phyloP scores from a whole-genome alignment of 2,113 vertebrate genomes.

The Zonotrichia leucophrys region DNA sequence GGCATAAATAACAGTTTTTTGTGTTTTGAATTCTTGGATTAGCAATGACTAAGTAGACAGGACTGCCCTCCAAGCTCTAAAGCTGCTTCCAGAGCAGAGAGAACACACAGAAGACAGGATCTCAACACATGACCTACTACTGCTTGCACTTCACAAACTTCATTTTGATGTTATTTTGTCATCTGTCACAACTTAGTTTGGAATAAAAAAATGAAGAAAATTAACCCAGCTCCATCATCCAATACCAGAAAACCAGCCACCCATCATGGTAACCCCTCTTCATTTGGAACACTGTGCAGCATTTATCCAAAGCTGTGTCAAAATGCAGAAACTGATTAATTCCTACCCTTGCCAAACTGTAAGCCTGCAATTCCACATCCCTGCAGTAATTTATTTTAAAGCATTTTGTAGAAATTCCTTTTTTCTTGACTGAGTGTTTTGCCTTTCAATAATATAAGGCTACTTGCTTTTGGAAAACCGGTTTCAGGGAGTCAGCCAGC shows the following conservation, averaged over 20 bases:
- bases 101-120: neutral
- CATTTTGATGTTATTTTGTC: neutral
- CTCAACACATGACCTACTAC: neutral
- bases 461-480: neutral
- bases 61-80: neutral
- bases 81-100: neutral
- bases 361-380: neutral
- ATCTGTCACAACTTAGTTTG: neutral
- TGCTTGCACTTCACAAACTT: neutral
- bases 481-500: neutral
- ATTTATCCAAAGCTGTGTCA: neutral
- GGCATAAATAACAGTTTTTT: conserved; percentile 13
- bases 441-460: neutral
- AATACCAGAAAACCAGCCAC: neutral
- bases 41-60: neutral
- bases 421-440: neutral
- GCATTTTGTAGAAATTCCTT: neutral
- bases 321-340: neutral
- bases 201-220: neutral
- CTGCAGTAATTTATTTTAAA: neutral
- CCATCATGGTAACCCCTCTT: neutral
- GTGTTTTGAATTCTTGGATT: neutral
- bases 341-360: conserved; percentile 9
- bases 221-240: neutral
- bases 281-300: neutral